Percentiles rank a stretch among this genome's conserved stretches.
Evolutionary conservation across 2,888 invertebrate genomes (phyloP).

Genomic region (Dolichopus griseipennis): DNA sequence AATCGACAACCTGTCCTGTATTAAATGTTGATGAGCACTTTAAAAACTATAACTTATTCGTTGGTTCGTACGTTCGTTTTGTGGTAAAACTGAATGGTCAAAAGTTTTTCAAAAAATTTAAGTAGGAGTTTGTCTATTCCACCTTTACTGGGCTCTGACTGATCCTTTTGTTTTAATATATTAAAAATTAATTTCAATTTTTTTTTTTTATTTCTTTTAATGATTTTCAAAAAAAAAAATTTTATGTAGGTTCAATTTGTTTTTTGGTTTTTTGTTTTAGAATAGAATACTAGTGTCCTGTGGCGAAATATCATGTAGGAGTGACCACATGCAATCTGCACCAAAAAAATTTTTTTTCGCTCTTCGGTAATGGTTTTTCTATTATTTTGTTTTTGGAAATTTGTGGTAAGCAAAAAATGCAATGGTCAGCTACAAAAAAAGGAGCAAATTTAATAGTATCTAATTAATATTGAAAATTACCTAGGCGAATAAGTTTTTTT

Average conservation of each 20-base stretch:
- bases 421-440: no score
- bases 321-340: slow-evolving; percentile 6
- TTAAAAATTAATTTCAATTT: neutral
- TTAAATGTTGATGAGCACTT: neutral
- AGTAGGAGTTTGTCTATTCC: slow-evolving; percentile 3
- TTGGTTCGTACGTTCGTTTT: no score
- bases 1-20: neutral
- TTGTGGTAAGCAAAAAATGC: no score
- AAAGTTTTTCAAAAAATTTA: neutral
- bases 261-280: neutral
- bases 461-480: no score
- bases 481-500: no score
- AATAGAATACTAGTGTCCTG: neutral
- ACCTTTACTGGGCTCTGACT: neutral
- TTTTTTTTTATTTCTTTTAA: neutral
- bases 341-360: neutral
- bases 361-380: no score
- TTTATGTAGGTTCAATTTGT: neutral
- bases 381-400: no score
- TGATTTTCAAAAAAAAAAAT: neutral
- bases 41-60: no score
- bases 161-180: slow-evolving; percentile 1
- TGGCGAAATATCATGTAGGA: neutral
- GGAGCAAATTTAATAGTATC: no score
- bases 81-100: no score